Evolutionary conservation across 2,888 invertebrate species (phyloP), one percentile per base, ranked within the genome.

Genomic region (Euzophera pinguis): DNA sequence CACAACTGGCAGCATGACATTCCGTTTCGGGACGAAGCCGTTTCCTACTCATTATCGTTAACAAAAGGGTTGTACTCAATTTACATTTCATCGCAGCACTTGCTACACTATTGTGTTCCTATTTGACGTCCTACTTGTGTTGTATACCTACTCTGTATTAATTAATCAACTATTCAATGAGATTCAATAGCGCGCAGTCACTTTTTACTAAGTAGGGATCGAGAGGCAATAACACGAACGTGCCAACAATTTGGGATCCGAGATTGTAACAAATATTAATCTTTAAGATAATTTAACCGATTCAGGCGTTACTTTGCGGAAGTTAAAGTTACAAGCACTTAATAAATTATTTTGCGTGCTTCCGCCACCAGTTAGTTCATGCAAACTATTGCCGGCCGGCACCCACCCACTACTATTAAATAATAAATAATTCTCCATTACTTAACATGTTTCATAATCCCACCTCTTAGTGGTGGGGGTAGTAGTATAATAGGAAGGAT

Each of bases 51-150:
- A 77, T 83, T 81, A 78, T 77, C 70, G 71, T 78, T 77, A 76
- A 79, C 77, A 76, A 77, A 79, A 78, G 79, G 80, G 73, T 78
- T 76, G 69, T 69, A 70, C 65, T 67, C 71, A 73, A 79, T 81
- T 80, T 78, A 78, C 78, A 78, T 80, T 81, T 74, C 71, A 69
- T 73, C 63, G 67, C 49, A 63, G 64, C 69, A 64, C 67, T 67
- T 62, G 57, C 51, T 52, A 55, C 58, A 58, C 63, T 67, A 69
- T 74, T 67, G 63, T 67, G 59, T 61, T 55, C 61, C 65, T 54
- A 51, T 63, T 62, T 63, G 61, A 60, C 60, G 65, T 62, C 59
- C 60, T 43, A 52, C 48, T 42, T 13, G 22, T 29, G 53, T 55
- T 56, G 51, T 54, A 55, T 55, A 32, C 58, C 47, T 57, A 52